These are phyloP conservation scores for Rhabdomys dilectus DNA, from an alignment of 2,113 vertebrate genomes.

Conservation along the genomic window DNA sequence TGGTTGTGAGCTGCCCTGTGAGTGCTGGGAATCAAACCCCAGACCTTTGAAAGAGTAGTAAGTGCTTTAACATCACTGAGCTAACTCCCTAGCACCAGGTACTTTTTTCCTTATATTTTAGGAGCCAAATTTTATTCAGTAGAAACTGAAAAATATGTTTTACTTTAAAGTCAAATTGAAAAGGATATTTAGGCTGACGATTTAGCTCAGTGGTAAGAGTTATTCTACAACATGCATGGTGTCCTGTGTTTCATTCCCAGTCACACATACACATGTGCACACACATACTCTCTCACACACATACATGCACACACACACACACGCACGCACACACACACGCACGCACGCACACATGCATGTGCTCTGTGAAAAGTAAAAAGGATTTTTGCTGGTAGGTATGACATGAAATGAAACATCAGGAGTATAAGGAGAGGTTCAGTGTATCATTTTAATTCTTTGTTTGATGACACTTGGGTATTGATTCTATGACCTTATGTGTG, in stretches of 20 bases:
- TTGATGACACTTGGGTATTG: background rate
- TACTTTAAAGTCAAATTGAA: slow-evolving; percentile 57
- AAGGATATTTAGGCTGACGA: slow-evolving; percentile 29
- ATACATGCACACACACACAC: background rate
- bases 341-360: background rate
- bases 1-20: background rate
- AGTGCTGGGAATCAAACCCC: background rate
- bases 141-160: slow-evolving; percentile 58
- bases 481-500: background rate
- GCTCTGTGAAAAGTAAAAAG: background rate
- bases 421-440: slow-evolving; percentile 22
- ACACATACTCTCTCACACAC: background rate
- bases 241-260: background rate
- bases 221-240: background rate
- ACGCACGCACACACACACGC: background rate
- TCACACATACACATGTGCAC: too few species aligned
- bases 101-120: slow-evolving; percentile 44
- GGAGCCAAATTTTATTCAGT: slow-evolving; percentile 47
- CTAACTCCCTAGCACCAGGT: background rate
- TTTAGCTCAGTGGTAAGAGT: background rate
- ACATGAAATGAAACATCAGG: slow-evolving; percentile 44
- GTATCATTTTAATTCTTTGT: background rate
- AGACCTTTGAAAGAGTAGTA: background rate
- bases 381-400: slow-evolving; percentile 34
- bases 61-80: background rate